These are phyloP conservation scores for Galbula dea DNA, from an alignment of 2,113 vertebrate genomes.

Conservation along the genomic window DNA sequence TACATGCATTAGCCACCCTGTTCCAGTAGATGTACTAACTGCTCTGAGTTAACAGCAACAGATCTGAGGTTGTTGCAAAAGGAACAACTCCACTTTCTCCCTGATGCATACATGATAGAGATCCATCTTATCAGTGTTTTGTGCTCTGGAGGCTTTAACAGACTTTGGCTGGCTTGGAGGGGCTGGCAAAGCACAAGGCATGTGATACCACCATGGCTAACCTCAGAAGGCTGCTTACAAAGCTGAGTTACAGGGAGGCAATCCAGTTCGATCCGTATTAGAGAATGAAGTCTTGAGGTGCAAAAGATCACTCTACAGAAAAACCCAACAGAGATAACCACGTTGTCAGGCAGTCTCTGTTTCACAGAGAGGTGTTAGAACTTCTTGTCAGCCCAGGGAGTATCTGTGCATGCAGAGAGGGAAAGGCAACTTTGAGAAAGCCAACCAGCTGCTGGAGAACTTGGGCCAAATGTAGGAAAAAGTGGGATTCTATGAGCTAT, in stretches of 20 bases:
- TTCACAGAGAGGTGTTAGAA: not conserved
- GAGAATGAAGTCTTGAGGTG: not conserved
- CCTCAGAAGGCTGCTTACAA: not conserved
- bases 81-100: not conserved
- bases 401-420: not conserved
- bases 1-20: not conserved
- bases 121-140: not conserved
- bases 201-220: not conserved
- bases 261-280: not conserved
- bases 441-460: not conserved
- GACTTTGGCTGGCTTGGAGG: not conserved
- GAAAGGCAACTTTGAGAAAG: not conserved
- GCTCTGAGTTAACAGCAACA: not conserved
- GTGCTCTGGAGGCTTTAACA: constrained; percentile 33
- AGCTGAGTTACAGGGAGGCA: not conserved
- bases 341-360: not conserved
- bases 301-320: constrained; percentile 16
- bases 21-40: not conserved
- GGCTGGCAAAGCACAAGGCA: not conserved
- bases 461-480: not conserved
- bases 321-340: constrained; percentile 21
- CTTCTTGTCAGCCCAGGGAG: not conserved
- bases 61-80: not conserved
- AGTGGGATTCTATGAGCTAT: not conserved
- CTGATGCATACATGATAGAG: not conserved